These are phyloP conservation scores for Cephalotes varians DNA, from an alignment of 2,888 invertebrate species.

Conservation along the genomic window DNA sequence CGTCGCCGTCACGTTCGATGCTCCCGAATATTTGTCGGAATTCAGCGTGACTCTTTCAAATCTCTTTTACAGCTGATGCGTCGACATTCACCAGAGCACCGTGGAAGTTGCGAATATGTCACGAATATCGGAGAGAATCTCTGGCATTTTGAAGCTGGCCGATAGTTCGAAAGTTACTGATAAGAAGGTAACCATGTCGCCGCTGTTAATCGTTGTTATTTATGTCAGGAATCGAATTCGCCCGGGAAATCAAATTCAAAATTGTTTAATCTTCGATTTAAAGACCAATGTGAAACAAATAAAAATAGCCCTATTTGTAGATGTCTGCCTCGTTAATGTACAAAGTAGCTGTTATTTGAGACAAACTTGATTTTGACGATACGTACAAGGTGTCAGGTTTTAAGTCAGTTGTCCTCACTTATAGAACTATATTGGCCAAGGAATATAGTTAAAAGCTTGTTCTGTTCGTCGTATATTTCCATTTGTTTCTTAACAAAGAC, in stretches of 20 bases:
- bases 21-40: background rate
- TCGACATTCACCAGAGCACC: background rate
- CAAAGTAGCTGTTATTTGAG: background rate
- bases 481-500: background rate
- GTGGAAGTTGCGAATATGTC: conserved; percentile 1
- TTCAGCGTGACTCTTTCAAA: background rate
- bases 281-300: background rate
- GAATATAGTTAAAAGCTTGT: no score
- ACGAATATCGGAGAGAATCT: conserved; percentile 18
- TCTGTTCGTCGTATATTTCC: no score
- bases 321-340: background rate
- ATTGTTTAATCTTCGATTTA: background rate
- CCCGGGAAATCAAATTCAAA: background rate
- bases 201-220: background rate
- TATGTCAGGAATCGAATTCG: background rate
- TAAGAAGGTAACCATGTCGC: conserved; percentile 66
- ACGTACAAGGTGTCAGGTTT: background rate
- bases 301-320: no score
- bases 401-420: background rate
- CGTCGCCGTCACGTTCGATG: background rate
- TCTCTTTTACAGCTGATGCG: background rate
- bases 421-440: no score
- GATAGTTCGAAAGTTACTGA: conserved; percentile 63
- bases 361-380: background rate
- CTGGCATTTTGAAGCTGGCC: conserved; percentile 1